These are phyloP conservation scores for Sinotaia quadrata DNA, from an alignment of 2,888 invertebrate genomes.

Conservation along the genomic window DNA sequence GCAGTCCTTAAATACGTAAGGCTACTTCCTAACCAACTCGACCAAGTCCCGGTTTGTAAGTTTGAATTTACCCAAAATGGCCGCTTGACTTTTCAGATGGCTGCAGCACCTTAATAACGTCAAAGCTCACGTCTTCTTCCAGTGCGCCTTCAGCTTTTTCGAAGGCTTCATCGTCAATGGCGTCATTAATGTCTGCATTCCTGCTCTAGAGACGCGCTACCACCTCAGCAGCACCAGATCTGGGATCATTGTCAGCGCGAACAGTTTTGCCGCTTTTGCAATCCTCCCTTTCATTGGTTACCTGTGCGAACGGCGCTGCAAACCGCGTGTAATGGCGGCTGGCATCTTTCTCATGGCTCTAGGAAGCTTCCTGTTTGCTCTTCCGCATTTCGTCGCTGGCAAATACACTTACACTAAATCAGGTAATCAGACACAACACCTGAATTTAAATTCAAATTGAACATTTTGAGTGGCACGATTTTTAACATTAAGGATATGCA, in stretches of 20 bases:
- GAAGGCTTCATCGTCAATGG: conserved; percentile 55
- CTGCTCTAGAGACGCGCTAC: conserved; percentile 51
- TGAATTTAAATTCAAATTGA: too few relatives aligned
- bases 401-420: conserved; percentile 46
- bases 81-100: too few relatives aligned
- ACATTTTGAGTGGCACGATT: too few relatives aligned
- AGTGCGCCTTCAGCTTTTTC: conserved; percentile 48
- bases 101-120: conserved; percentile 46
- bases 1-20: too few relatives aligned
- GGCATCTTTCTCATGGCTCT: conserved; percentile 47
- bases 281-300: conserved; percentile 43
- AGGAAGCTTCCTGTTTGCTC: conserved; percentile 48
- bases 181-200: conserved; percentile 49
- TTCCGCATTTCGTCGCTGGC: conserved; percentile 49
- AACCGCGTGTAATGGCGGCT: conserved; percentile 45
- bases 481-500: too few relatives aligned
- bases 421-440: too few relatives aligned
- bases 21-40: too few relatives aligned
- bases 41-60: too few relatives aligned
- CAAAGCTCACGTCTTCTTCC: conserved; percentile 46
- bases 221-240: conserved; percentile 43
- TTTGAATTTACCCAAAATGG: too few relatives aligned
- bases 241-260: conserved; percentile 47
- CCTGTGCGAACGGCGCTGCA: conserved; percentile 47
- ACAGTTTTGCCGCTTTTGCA: conserved; percentile 49